Percentiles rank a stretch among this genome's conserved stretches.
Evolutionary conservation across 2,888 invertebrate species (phyloP).

Genomic region (Stomorhina lunata): DNA sequence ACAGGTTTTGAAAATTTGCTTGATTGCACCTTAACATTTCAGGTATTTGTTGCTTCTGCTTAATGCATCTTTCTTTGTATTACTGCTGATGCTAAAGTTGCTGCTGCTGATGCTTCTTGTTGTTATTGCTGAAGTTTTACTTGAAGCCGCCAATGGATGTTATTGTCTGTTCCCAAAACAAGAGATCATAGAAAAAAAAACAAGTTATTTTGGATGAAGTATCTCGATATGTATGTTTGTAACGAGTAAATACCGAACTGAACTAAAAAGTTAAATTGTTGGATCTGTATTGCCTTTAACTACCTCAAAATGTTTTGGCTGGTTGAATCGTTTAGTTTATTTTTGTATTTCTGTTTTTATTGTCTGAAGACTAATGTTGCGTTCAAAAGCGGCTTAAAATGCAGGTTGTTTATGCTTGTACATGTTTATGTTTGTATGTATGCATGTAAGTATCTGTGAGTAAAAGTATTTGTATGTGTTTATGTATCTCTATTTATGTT

Average conservation of each 20-base stretch:
- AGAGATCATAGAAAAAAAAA: background rate
- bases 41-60: constrained; percentile 47
- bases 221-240: background rate
- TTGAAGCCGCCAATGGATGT: constrained; percentile 21
- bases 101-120: background rate
- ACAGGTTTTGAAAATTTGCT: constrained; percentile 38
- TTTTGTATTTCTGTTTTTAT: no score
- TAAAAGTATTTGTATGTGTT: background rate
- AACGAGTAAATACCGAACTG: background rate
- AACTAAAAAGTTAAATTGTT: constrained; percentile 38
- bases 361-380: constrained; percentile 47
- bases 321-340: constrained; percentile 23
- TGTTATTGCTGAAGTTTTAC: background rate
- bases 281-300: background rate
- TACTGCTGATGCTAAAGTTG: background rate
- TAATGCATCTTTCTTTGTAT: constrained; percentile 22
- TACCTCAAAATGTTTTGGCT: background rate
- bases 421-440: background rate
- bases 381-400: constrained; percentile 41
- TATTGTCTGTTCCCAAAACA: constrained; percentile 9
- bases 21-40: constrained; percentile 57
- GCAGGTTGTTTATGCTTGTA: constrained; percentile 31
- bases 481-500: no score
- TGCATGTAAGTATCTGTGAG: background rate
- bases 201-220: constrained; percentile 8